Base-by-base conservation (phyloP, 2,888 invertebrate genomes). In the Mactromeris polynyma region DNA sequence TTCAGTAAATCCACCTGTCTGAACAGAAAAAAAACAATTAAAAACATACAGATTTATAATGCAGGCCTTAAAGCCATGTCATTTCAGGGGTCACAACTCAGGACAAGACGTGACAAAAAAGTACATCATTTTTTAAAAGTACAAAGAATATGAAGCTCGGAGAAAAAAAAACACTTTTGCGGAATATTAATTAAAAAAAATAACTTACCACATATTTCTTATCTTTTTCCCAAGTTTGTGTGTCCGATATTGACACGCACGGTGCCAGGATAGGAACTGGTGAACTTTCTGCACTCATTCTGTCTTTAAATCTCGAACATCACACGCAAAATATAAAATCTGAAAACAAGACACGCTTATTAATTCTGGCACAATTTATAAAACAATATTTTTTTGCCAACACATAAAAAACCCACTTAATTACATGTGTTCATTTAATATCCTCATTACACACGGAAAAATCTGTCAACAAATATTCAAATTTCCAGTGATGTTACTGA, bases 191-290 rank as follows among this genome's bases (percentile, higher is more conserved):
- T 46, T 14, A 46, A 14, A 64, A 26, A n/a, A 64, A 64, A 3
- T 31, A 33, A 93, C 96, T 95, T 93, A 97, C 97, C 79, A 97
- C 97, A 94, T 96, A 97, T 94, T 97, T 97, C 92, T 97, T 97
- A 82, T 97, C 96, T 87, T 96, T 96, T 89, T 97, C 97, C 96
- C 97, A 96, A 4, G 97, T 97, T 93, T 97, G 97, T 46, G 97
- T 96, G 92, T 97, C 96, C 17, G 95, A 95, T 36, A 96, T 97
- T 40, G 92, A 89, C 33, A 90, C 92, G 73, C 36, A 83, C 0
- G 73, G 73, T 19, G 73, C 73, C 17, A 33, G 17, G 19, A 36
- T 36, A 11, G 73, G 33, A 33, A 87, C 84, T 17, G 86, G 40
- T n/a, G 77, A 46, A 26, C 42, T 85, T 31, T 21, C 54, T 38